Percentiles rank a stretch among this genome's conserved stretches.
Conservation (phyloP, 2,797 vertebrate genomes). For the Sarcophilus harrisii region DNA sequence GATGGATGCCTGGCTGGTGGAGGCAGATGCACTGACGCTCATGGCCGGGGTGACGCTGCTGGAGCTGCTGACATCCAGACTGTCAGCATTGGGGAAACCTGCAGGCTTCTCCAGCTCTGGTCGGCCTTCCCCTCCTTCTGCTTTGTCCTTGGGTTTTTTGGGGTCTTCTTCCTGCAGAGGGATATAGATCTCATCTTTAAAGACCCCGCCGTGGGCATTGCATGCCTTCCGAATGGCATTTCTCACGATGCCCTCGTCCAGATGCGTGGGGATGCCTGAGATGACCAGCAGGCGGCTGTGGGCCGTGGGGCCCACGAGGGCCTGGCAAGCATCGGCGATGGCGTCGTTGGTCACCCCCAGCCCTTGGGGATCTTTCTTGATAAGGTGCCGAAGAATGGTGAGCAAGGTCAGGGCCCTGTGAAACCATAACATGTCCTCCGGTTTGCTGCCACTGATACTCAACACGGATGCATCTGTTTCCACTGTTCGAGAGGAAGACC, state of each 20-base stretch:
- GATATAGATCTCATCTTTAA: slow-evolving; percentile 98
- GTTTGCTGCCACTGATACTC: slow-evolving; percentile 95
- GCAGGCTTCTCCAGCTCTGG: slow-evolving; percentile 87
- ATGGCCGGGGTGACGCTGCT: slow-evolving; percentile 94
- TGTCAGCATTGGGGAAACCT: slow-evolving; percentile 87
- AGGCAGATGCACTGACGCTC: slow-evolving; percentile 94
- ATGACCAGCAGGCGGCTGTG: slow-evolving; percentile 97
- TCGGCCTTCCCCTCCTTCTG: slow-evolving; percentile 88
- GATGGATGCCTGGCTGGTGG: slow-evolving; percentile 96
- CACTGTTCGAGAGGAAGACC: slow-evolving; percentile 86
- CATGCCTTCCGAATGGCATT: slow-evolving; percentile 96
- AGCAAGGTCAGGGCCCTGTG: slow-evolving; percentile 96
- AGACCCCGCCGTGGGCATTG: slow-evolving; percentile 96
- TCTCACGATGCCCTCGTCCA: slow-evolving; percentile 94
- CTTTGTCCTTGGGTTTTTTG: slow-evolving; percentile 90
- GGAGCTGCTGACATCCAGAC: slow-evolving; percentile 93
- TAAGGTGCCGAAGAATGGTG: slow-evolving; percentile 95
- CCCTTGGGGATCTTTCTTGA: slow-evolving; percentile 96
- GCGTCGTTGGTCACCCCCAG: slow-evolving; percentile 96
- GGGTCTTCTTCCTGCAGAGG: slow-evolving; percentile 94
- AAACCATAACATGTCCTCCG: slow-evolving; percentile 99
- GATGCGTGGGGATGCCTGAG: slow-evolving; percentile 96
- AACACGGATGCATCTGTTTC: slow-evolving; percentile 91
- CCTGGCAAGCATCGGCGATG: slow-evolving; percentile 95
- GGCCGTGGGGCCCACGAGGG: slow-evolving; percentile 94